phyloP scores from a whole-genome alignment of 2,888 invertebrate species.

The Rhyacophila evoluta region DNA sequence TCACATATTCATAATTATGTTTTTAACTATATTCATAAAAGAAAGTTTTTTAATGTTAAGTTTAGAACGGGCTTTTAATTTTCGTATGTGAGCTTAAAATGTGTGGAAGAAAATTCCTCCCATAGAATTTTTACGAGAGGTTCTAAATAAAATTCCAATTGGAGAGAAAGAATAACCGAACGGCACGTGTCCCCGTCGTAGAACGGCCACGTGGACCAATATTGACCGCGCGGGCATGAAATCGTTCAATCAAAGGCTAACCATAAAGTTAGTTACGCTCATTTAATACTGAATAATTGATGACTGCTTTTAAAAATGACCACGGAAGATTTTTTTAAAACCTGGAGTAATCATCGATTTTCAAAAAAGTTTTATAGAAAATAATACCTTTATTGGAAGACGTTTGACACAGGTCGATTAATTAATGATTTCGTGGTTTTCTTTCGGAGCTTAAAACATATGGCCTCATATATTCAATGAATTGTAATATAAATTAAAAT shows the following conservation, averaged over 20 bases:
- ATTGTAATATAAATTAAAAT: no score
- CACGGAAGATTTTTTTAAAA: no score
- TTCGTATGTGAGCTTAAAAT: not conserved
- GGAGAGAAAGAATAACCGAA: not conserved
- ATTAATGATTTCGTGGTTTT: no score
- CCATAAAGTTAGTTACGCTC: not conserved
- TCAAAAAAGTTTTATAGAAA: no score
- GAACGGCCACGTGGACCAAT: not conserved
- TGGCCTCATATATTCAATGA: no score
- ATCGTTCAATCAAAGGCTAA: not conserved
- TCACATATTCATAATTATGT: no score
- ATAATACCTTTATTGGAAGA: no score
- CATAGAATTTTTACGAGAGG: not conserved
- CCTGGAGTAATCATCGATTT: no score
- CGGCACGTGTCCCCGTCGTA: not conserved
- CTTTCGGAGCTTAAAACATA: no score
- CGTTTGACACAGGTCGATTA: no score
- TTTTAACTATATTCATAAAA: not conserved
- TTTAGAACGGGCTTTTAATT: not conserved
- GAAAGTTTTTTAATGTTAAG: not conserved
- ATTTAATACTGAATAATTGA: no score
- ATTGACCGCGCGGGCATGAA: not conserved
- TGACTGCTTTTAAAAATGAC: no score
- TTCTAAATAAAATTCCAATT: constrained; percentile 13
- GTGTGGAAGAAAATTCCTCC: not conserved